Evolutionary conservation across 2,797 vertebrate genomes (phyloP).

Genomic region (Poeciliopsis paucimaculata): DNA sequence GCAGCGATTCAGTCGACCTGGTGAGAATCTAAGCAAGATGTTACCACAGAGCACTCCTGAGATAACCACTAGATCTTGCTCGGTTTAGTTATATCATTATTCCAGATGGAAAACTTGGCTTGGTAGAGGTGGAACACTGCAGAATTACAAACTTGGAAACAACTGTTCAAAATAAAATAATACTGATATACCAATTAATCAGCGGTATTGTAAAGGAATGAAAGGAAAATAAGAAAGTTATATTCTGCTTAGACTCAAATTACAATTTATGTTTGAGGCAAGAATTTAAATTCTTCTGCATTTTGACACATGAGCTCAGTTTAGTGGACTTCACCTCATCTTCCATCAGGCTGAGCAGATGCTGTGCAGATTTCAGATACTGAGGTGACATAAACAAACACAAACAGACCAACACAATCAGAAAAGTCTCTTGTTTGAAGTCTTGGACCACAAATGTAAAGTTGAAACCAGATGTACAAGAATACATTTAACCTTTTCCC

Average conservation of each 20-base stretch:
- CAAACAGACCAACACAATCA: neutral
- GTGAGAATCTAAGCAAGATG: constrained; percentile 16
- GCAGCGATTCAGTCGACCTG: constrained; percentile 11
- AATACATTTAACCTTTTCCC: neutral
- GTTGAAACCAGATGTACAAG: neutral
- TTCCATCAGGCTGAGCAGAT: neutral
- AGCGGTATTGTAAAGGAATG: neutral
- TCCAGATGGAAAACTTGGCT: constrained; percentile 16
- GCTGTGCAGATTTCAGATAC: neutral
- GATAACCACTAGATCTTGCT: neutral
- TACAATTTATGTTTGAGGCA: neutral
- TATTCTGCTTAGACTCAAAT: neutral
- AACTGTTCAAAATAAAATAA: constrained; percentile 1
- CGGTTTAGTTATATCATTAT: constrained; percentile 3
- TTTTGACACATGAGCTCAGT: neutral
- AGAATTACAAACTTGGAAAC: neutral
- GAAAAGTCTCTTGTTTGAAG: neutral
- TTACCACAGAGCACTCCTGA: neutral
- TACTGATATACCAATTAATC: neutral
- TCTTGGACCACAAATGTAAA: neutral
- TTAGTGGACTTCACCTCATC: neutral
- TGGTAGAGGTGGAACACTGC: neutral
- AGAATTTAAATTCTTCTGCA: neutral
- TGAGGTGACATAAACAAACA: neutral
- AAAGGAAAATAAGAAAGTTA: neutral